Base-by-base conservation (phyloP, 2,113 vertebrate species). In the Ictalurus punctatus region DNA sequence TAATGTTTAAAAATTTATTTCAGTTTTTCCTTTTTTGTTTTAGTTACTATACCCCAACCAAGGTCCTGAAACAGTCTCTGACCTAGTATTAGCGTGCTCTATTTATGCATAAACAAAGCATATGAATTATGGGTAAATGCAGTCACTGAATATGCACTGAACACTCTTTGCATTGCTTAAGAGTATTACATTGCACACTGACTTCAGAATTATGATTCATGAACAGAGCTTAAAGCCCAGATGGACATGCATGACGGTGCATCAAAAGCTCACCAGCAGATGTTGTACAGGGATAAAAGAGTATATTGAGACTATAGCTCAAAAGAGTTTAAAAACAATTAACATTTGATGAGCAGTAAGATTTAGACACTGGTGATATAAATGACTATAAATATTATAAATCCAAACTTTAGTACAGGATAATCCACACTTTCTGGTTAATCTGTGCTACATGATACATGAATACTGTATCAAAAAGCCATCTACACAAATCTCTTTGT, bases 81-180 rank as follows among this genome's bases (percentile, higher is more conserved):
- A 27, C 10, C 52, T 79, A n/a, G 44, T 79, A 79, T 79, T 79
- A 52, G 23, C 5, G 14, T 54, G 25, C 81, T 40, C 76, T 52
- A 3, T 27, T 14, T n/a, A n/a, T 80, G 48, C 76, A 80, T 54
- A 54, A 80, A 59, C 19, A 16, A 19, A 34, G 54, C 80, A 58
- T 58, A 61, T 83, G 81, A 61, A 61, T 83, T 37, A 83, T 61
- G 30, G 30, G 81, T 76, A 25, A 87, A 67, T 48, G 34, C 16
- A 63, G 48, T 86, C 78, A 90, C 14, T 86, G 63, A 86, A 86
- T 88, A 90, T 88, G 81, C 63, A 90, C n/a, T 83, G 78, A 88
- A 63, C 25, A 61, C 27, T 61, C 65, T 86, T 80, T 65, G 44
- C 48, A 63, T 37, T 79, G 63, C 79, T 88, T 85, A 86, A 71